phyloP scores from a whole-genome alignment of 1,140 invertebrate genomes.

The Drosophila pandora region DNA sequence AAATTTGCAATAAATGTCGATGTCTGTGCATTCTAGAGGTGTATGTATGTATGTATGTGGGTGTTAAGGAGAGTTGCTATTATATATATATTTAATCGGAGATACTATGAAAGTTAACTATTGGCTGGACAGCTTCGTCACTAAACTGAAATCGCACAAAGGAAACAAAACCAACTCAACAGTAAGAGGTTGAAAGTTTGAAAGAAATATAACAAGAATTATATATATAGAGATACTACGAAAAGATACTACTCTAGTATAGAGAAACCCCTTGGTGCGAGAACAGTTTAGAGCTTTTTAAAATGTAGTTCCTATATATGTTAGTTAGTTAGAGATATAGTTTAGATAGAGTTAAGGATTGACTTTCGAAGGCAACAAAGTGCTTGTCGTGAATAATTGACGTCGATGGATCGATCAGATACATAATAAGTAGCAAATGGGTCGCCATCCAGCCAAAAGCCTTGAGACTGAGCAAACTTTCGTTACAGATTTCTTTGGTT shows the following conservation, averaged over 20 bases:
- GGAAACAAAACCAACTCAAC: neutral
- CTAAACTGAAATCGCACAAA: constrained; percentile 26
- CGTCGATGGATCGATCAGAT: constrained; percentile 43
- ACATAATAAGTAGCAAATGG: constrained; percentile 24
- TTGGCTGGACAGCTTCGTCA: constrained; percentile 2
- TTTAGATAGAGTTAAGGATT: constrained; percentile 5
- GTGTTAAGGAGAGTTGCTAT: neutral
- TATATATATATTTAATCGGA: neutral
- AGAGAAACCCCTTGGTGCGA: neutral
- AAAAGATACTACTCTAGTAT: neutral
- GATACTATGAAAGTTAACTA: constrained; percentile 11
- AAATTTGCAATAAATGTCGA: constrained; percentile 10
- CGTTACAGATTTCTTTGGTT: constrained; percentile 6
- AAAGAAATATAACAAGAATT: neutral
- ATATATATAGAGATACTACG: neutral
- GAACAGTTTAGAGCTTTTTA: neutral
- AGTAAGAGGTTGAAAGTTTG: neutral
- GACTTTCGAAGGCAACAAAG: constrained; percentile 51
- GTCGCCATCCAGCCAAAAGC: constrained; percentile 35
- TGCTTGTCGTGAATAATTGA: constrained; percentile 65
- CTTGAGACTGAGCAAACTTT: constrained; percentile 52
- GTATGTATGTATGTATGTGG: neutral
- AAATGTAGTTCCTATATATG: neutral
- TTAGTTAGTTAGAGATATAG: neutral
- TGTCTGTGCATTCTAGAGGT: neutral